These are phyloP conservation scores for Zosterops borbonicus DNA, from an alignment of 2,113 vertebrate genomes.

Conservation along the genomic window DNA sequence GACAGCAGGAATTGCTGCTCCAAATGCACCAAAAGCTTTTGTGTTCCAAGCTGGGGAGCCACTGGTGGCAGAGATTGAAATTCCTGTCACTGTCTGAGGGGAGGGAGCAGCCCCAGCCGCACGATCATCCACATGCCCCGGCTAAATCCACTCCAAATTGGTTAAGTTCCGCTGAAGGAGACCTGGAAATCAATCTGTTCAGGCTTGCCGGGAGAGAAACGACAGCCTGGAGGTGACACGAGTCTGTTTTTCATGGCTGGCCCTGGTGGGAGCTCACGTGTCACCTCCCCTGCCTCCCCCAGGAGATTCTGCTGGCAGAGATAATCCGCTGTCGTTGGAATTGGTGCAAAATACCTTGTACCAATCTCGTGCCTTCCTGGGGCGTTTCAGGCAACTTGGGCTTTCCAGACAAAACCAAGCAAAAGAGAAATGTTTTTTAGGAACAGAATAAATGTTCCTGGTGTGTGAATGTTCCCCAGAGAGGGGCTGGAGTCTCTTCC, in stretches of 20 bases:
- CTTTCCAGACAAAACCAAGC: background rate
- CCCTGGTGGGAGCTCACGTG: background rate
- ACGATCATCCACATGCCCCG: constrained; percentile 53
- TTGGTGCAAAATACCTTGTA: background rate
- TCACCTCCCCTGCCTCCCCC: background rate
- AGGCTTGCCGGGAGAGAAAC: constrained; percentile 25
- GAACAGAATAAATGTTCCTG: background rate
- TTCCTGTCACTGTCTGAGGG: constrained; percentile 20
- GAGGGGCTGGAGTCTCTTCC: background rate
- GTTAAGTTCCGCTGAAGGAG: constrained; percentile 53
- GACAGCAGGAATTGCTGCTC: constrained; percentile 22
- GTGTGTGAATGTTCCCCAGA: background rate
- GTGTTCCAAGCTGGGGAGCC: background rate
- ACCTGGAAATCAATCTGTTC: constrained; percentile 66
- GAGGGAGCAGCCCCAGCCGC: constrained; percentile 47
- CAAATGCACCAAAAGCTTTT: background rate
- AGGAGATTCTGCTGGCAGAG: background rate
- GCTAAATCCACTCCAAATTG: constrained; percentile 52
- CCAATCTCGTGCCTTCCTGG: background rate
- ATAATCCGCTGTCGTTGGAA: background rate
- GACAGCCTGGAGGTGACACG: constrained; percentile 47
- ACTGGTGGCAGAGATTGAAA: constrained; percentile 38
- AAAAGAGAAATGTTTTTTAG: background rate
- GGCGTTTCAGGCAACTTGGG: background rate
- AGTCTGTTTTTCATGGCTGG: background rate